phyloP scores from a whole-genome alignment of 2,888 invertebrate species.

The Pseudococcus jackbeardsleyi region DNA sequence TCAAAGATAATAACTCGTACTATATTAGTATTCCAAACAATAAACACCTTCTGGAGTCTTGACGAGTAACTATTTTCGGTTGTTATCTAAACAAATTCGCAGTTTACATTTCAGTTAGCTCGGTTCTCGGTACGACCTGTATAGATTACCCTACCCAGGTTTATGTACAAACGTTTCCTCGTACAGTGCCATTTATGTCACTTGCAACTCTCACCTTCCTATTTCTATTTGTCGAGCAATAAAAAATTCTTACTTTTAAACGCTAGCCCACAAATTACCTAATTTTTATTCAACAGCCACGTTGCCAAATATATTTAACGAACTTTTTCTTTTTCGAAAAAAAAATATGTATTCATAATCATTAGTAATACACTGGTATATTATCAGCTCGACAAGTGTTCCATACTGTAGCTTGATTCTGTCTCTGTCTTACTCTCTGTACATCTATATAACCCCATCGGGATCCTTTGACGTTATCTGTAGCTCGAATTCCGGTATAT shows the following conservation, averaged over 20 bases:
- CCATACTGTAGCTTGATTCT: not conserved
- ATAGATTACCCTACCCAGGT: not conserved
- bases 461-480: not conserved
- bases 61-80: not conserved
- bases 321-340: not conserved
- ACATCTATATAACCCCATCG: not conserved
- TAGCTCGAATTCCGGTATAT: not conserved
- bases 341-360: not conserved
- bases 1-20: not conserved
- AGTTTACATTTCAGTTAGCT: not conserved
- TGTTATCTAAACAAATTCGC: slow-evolving; percentile 8
- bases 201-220: not conserved
- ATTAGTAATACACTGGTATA: not conserved
- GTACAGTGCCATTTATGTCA: no score
- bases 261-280: not conserved
- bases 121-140: not conserved
- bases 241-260: not conserved
- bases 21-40: not conserved
- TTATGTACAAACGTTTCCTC: no score
- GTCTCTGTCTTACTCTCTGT: not conserved
- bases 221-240: not conserved
- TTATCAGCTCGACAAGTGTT: not conserved
- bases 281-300: not conserved
- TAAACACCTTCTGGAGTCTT: not conserved
- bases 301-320: not conserved